Base-by-base conservation (phyloP, 2,888 invertebrate genomes). In the Mimachlamys varia region DNA sequence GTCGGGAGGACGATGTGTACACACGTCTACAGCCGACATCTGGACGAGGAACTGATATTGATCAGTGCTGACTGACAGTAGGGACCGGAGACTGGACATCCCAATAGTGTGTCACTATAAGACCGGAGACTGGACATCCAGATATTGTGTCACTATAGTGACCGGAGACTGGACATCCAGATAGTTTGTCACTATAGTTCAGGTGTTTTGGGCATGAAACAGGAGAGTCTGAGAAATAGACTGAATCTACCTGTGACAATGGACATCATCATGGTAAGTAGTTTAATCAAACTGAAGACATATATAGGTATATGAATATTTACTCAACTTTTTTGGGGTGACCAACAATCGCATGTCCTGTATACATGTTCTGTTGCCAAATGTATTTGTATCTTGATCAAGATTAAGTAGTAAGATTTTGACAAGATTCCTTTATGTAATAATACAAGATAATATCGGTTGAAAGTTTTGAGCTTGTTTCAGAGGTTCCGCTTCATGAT, bases 81-180 rank as follows among this genome's bases (percentile, higher is more conserved):
- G 33, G 76, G 27, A 76, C 76, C 33, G 76, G 76, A 76, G 27
- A 76, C 76, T 76, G 76, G 76, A 76, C 76, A 33, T 27, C 76
- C 76, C n/a, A n/a, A n/a, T n/a, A 13, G 33, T 33, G 10, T 33
- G 76, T n/a, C 76, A 33, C 33, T 33, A n/a, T n/a, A n/a, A n/a
- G 27, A 76, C n/a, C n/a, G n/a, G n/a, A n/a, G n/a, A n/a, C 76
- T 76, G 76, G 76, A 76, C 76, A 33, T 27, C 76, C 76, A n/a
- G n/a, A n/a, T n/a, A 13, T 10, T 33, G 10, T 33, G 76, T n/a
- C 76, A 33, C 33, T 33, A n/a, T 33, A 10, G 33, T 27, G 27
- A 76, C n/a, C n/a, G n/a, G n/a, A n/a, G n/a, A n/a, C 76, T 76
- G 76, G 76, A 76, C 76, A 33, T 27, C 76, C 76, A n/a, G n/a